These are phyloP conservation scores for Drosophila falleni DNA, from an alignment of 2,888 invertebrate genomes.

Conservation along the genomic window DNA sequence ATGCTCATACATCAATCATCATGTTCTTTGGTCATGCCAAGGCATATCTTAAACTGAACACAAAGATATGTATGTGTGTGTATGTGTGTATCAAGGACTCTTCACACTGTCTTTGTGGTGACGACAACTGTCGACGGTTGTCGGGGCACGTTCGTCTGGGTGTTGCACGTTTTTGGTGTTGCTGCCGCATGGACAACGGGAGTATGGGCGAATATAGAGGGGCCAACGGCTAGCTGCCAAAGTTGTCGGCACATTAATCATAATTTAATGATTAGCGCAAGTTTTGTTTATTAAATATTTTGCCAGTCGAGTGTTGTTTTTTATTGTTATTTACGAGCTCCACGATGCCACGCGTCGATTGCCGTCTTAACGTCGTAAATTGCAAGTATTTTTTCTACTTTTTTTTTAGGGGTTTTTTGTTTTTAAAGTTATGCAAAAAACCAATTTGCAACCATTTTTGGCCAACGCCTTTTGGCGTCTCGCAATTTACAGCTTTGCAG, in stretches of 20 bases:
- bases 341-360: slow-evolving; percentile 59
- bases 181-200: neutral
- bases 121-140: slow-evolving; percentile 20
- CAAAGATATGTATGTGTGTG: neutral
- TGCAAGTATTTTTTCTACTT: slow-evolving; percentile 30
- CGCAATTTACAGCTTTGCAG: slow-evolving; percentile 31
- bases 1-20: slow-evolving; percentile 23
- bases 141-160: slow-evolving; percentile 21
- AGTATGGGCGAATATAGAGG: too few species aligned
- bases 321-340: slow-evolving; percentile 56
- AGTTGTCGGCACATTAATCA: slow-evolving; percentile 79
- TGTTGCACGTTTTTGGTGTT: slow-evolving; percentile 45
- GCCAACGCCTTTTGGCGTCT: slow-evolving; percentile 37
- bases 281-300: slow-evolving; percentile 75
- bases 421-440: slow-evolving; percentile 29
- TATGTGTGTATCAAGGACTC: slow-evolving; percentile 12
- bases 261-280: slow-evolving; percentile 81
- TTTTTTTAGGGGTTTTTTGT: neutral
- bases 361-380: slow-evolving; percentile 49
- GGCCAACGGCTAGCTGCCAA: slow-evolving; percentile 54
- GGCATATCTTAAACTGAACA: slow-evolving; percentile 19
- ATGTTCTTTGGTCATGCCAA: slow-evolving; percentile 21
- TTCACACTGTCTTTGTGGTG: slow-evolving; percentile 13
- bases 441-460: slow-evolving; percentile 42
- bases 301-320: slow-evolving; percentile 28